Evolutionary conservation across 2,797 vertebrate species (phyloP), one percentile per base, ranked within the genome.

Genomic region (Sardinella longiceps): DNA sequence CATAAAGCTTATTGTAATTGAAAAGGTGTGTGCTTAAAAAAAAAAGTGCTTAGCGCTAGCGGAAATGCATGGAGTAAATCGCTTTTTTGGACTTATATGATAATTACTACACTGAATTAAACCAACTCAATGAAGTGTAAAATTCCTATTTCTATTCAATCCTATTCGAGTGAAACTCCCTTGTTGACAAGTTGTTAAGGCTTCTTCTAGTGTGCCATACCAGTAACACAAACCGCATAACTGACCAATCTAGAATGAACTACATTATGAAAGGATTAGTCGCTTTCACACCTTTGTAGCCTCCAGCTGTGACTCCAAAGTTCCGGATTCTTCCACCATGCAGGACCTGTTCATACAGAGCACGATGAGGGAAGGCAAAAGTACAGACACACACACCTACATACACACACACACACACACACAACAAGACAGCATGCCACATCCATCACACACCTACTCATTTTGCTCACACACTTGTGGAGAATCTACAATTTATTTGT

Each of bases 261-360:
- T 20, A 18, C 10, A 45, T 30, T 23, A 18, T 43, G n/a, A 37
- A 33, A 20, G 43, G 15, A 74, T 15, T 15, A 15, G 1, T 14
- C 0, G 60, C 0, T 39, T 9, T 28, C 95, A 90, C 91, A 99
- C 98, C 95, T 99, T 99, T 15, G 98, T 99, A 80, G 98, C 98
- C 94, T 99, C 98, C 81, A 99, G 92, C 91, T 99, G 98, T 0
- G 98, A 99, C 88, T 99, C 98, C 50, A 99, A 92, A 0, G 98
- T 99, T 89, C 98, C 98, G 0, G 98, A 99, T 84, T 99, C 98
- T 88, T 99, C 98, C 89, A 99, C 98, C 98, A 99, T 99, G 87
- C 98, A 99, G 0, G 98, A 99, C 94, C 98, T 99, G 91, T 82
- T 93, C 87, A 93, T 20, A 94, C 25, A 18, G 33, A 43, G 39